phyloP scores from a whole-genome alignment of 2,797 vertebrate genomes.

The Pipistrellus pygmaeus region DNA sequence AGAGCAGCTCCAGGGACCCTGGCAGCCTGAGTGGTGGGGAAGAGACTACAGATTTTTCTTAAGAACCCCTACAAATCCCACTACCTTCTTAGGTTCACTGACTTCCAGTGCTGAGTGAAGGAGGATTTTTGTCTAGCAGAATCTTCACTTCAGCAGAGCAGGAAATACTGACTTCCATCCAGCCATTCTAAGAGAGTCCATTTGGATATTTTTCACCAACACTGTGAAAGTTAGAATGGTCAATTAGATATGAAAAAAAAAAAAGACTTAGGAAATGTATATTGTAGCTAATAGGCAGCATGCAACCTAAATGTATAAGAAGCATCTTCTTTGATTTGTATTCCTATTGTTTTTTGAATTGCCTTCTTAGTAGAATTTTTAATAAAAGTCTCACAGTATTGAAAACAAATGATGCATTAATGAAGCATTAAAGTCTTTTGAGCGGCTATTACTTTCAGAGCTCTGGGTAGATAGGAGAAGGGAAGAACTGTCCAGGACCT shows the following conservation, averaged over 20 bases:
- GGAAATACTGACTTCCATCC: constrained; percentile 9
- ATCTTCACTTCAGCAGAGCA: constrained; percentile 42
- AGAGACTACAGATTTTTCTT: constrained; percentile 1
- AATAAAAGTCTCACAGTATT: background rate
- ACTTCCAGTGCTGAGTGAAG: background rate
- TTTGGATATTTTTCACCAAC: constrained; percentile 54
- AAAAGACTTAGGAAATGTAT: background rate
- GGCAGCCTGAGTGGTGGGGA: background rate
- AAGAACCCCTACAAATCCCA: background rate
- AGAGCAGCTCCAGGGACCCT: background rate
- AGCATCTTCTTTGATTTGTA: constrained; percentile 19
- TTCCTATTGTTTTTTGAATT: constrained; percentile 48
- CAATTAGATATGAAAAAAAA: background rate
- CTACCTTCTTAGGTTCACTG: background rate
- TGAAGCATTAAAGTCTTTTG: background rate
- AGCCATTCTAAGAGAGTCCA: background rate
- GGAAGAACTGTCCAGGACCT: background rate
- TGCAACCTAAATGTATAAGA: background rate
- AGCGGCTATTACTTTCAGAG: background rate
- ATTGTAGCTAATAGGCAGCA: background rate
- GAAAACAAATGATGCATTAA: background rate
- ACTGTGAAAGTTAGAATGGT: constrained; percentile 34
- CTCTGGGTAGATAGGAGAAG: background rate
- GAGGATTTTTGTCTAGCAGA: constrained; percentile 31
- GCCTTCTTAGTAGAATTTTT: constrained; percentile 42